Base-by-base conservation (phyloP, 2,797 vertebrate genomes). In the Urocyon cinereoargenteus region DNA sequence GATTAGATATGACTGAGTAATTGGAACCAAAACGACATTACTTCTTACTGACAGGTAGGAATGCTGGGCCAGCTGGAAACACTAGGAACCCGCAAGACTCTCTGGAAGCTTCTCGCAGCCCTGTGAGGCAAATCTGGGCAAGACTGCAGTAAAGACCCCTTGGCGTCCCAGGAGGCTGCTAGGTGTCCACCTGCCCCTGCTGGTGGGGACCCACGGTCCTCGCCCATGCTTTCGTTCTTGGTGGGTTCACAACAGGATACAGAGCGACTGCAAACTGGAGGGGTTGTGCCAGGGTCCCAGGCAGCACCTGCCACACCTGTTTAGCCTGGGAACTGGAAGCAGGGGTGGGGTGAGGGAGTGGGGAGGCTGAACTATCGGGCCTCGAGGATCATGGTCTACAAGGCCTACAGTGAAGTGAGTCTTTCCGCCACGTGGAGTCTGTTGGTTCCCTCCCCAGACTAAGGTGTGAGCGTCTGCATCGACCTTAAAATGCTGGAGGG, bases 1-100 rank as follows among this genome's bases (percentile, higher is more conserved):
- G 93, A 94, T 97, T 96, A 91, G 70, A 87, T 92, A 6, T 34
- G 83, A 92, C 79, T 77, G 93, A 92, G 84, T 93, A 95, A 97
- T 70, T 78, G 40, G 81, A 83, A 84, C 45, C 87, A 70, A 90
- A 96, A 92, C 26, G 31, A 89, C 95, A 90, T 93, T 92, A 92
- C 90, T 97, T 94, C 72, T 97, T 86, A 95, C 93, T 95, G 96
- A 97, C 97, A 98, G 95, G 77, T 36, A 96, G 96, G 98, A 97
- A 97, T 87, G 93, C 49, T 57, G n/a, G 66, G 15, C 9, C 78
- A 24, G 79, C 22, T 86, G 34, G 31, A 73, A 90, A 85, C 14
- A 51, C 49, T 66, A 96, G 73, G 57, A 94, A 82, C 59, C 86
- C 49, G 82, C 1, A 1, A 19, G 59, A 28, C 61, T n/a, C 31